Base-by-base conservation (phyloP, 2,797 vertebrate species). In the Channa striata region DNA sequence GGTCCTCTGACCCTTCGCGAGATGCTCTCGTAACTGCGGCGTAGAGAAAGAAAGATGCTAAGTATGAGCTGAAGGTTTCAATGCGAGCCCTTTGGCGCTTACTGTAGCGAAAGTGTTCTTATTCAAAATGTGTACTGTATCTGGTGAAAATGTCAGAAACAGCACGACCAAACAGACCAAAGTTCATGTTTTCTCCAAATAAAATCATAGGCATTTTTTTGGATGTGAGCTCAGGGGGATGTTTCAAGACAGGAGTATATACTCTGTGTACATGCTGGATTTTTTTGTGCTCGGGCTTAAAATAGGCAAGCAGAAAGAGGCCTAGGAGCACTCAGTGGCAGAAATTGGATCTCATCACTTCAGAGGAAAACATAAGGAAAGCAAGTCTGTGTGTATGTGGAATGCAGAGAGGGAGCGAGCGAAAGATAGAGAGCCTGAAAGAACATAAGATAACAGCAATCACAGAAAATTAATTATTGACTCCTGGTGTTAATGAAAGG, bases 1-100 rank as follows among this genome's bases (percentile, higher is more conserved):
- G 96, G 96, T 96, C 92, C 97, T 97, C 95, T 99, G 98, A 91
- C 98, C 98, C 94, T 99, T 99, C 78, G 98, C 98, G 91, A 99
- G 95, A 93, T 99, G 98, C 91, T 99, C 98, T 93, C 97, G 96
- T 86, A 99, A 96, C 97, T 97, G 72, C 30, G 74, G 42, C 4
- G 46, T 6, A 42, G 11, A n/a, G 30, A 85, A 52, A 74, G 36
- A 72, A 20, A 60, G 10, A 68, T 17, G 20, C 51, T 25, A 73
- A 19, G 79, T 40, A 33, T 47, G 37, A 42, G 23, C 0, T 17
- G 8, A 33, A 8, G 4, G 47, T 34, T 64, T 47, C 16, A 25
- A 69, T 44, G 23, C 33, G 46, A 37, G 37, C 20, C 56, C 9
- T 8, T 8, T 39, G 25, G 50, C n/a, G 43, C 23, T 70, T 52